Evolutionary conservation across 2,797 vertebrate genomes (phyloP).

Genomic region (Spatula clypeata): DNA sequence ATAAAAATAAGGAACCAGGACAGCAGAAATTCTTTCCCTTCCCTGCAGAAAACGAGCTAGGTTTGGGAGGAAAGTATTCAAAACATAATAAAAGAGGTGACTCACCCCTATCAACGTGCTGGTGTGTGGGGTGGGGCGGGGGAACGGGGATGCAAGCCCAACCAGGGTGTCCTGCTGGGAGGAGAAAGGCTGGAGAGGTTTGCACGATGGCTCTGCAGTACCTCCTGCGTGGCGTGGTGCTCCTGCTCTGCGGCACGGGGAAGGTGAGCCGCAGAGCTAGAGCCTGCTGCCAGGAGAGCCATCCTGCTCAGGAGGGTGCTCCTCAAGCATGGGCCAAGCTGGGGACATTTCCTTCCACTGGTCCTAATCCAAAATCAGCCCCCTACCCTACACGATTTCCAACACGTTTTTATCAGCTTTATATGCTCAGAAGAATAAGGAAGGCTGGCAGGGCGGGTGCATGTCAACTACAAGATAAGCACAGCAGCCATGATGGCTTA

Average conservation of each 20-base stretch:
- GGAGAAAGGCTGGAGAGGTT: not conserved
- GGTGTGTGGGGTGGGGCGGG: not conserved
- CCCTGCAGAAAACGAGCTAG: constrained; percentile 48
- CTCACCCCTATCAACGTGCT: constrained; percentile 28
- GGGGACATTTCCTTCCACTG: no score
- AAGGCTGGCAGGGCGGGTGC: not conserved
- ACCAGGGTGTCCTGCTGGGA: not conserved
- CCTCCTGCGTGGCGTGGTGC: not conserved
- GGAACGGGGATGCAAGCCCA: not conserved
- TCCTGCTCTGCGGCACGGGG: not conserved
- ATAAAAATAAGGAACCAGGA: constrained; percentile 63
- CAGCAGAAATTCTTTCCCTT: constrained; percentile 55
- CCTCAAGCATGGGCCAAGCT: not conserved
- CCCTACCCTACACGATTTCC: not conserved
- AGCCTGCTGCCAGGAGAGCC: not conserved
- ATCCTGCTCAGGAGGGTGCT: not conserved
- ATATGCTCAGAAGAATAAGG: not conserved
- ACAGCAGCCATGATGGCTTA: not conserved
- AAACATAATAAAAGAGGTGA: constrained; percentile 63
- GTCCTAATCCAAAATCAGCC: not conserved
- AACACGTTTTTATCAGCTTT: not conserved
- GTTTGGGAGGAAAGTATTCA: constrained; percentile 55
- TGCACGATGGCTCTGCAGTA: not conserved
- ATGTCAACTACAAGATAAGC: not conserved
- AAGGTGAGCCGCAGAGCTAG: not conserved